A percentile compares a stretch with the other conserved stretches of the same genome.
phyloP scores from a whole-genome alignment of 2,797 vertebrate genomes.

The Hyperoplus lanceolatus region DNA sequence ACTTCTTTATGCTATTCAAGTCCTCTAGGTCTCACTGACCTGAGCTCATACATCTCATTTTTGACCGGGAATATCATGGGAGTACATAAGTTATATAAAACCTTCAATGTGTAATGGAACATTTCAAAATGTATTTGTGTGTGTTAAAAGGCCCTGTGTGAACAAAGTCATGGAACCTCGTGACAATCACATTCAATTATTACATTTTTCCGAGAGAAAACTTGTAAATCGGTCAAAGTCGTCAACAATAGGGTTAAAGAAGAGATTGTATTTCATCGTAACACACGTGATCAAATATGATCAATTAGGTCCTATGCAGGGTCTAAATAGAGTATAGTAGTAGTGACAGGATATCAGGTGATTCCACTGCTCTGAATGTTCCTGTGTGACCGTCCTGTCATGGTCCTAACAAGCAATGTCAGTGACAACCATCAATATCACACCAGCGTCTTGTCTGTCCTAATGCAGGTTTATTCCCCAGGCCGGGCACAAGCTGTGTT shows the following conservation, averaged over 20 bases:
- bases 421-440: conserved; percentile 70
- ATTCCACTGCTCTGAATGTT: conserved; percentile 30
- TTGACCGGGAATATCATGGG: too few relatives aligned
- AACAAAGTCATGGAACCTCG: too few relatives aligned
- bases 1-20: too few relatives aligned
- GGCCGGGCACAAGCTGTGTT: conserved; percentile 57
- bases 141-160: too few relatives aligned
- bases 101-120: too few relatives aligned
- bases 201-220: too few relatives aligned
- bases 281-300: background rate
- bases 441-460: conserved; percentile 60
- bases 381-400: conserved; percentile 50
- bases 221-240: too few relatives aligned
- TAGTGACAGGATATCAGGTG: conserved; percentile 16
- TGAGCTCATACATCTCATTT: too few relatives aligned
- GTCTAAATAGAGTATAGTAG: background rate
- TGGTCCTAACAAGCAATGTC: conserved; percentile 50
- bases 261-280: background rate
- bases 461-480: conserved; percentile 80
- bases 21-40: too few relatives aligned
- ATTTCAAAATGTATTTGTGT: too few relatives aligned
- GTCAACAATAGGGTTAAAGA: background rate
- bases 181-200: too few relatives aligned
- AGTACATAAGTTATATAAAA: too few relatives aligned
- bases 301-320: background rate